phyloP scores from a whole-genome alignment of 2,113 vertebrate genomes.

The Nesoenas mayeri region DNA sequence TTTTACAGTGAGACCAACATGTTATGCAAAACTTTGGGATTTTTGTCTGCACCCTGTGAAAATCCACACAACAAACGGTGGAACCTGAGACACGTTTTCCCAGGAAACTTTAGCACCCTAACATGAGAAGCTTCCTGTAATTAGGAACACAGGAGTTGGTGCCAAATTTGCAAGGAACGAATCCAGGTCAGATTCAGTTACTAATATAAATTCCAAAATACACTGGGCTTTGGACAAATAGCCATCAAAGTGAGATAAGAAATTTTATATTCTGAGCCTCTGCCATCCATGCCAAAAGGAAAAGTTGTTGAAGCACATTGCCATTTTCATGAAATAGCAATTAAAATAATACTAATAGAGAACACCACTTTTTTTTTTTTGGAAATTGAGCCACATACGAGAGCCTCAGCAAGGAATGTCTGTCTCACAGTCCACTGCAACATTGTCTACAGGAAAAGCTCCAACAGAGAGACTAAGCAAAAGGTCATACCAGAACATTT shows the following conservation, averaged over 20 bases:
- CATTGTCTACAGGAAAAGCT: background rate
- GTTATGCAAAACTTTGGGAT: background rate
- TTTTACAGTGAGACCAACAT: background rate
- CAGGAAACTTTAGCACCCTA: background rate
- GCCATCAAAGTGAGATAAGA: background rate
- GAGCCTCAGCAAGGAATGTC: background rate
- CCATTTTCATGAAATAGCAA: background rate
- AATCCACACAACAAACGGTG: slow-evolving; percentile 12
- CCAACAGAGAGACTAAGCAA: background rate
- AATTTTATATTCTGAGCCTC: background rate
- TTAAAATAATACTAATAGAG: background rate
- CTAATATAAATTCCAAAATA: background rate
- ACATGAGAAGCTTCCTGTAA: background rate
- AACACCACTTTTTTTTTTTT: background rate
- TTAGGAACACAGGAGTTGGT: background rate
- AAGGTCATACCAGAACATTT: background rate
- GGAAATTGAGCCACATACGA: background rate
- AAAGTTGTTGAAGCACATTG: background rate
- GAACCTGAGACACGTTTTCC: background rate
- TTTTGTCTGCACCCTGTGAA: background rate
- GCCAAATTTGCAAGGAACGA: background rate
- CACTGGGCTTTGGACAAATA: background rate
- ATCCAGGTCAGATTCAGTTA: background rate
- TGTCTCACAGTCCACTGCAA: background rate
- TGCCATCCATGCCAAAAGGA: background rate